A percentile compares a stretch with the other conserved stretches of the same genome.
These are phyloP conservation scores for Umimayanthus chanpuru DNA, from an alignment of 92 coral and sea anemone species.

Conservation along the genomic window DNA sequence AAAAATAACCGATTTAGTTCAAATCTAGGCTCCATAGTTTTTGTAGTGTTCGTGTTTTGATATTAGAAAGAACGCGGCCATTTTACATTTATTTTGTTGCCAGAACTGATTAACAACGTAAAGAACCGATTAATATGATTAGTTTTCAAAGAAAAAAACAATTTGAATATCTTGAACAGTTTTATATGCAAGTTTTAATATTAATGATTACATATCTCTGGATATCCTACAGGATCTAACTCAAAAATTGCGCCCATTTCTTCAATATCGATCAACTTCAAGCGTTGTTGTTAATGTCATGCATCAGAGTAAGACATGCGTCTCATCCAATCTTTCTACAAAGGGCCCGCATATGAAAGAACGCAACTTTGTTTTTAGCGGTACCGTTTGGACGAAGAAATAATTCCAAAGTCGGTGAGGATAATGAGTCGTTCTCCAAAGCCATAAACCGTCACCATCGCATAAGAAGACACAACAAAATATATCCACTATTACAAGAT, in stretches of 20 bases:
- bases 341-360: neutral
- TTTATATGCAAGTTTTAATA: too few species aligned
- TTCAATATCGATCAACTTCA: neutral
- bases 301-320: neutral
- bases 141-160: neutral
- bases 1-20: too few species aligned
- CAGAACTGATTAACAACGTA: neutral
- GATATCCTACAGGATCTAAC: neutral
- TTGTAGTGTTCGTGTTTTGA: too few species aligned
- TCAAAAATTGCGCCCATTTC: neutral
- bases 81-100: too few species aligned
- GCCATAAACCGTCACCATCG: conserved; percentile 1
- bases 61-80: neutral
- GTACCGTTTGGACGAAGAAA: neutral
- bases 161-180: neutral
- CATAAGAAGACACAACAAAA: neutral
- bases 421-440: neutral
- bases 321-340: neutral
- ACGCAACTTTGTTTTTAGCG: conserved; percentile 9
- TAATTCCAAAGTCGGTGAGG: neutral
- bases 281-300: neutral
- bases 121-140: too few species aligned
- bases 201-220: too few species aligned
- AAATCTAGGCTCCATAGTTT: too few species aligned
- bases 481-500: too few species aligned